Conservation (phyloP, 2,113 vertebrate genomes). For the Actenoides hombroni region DNA sequence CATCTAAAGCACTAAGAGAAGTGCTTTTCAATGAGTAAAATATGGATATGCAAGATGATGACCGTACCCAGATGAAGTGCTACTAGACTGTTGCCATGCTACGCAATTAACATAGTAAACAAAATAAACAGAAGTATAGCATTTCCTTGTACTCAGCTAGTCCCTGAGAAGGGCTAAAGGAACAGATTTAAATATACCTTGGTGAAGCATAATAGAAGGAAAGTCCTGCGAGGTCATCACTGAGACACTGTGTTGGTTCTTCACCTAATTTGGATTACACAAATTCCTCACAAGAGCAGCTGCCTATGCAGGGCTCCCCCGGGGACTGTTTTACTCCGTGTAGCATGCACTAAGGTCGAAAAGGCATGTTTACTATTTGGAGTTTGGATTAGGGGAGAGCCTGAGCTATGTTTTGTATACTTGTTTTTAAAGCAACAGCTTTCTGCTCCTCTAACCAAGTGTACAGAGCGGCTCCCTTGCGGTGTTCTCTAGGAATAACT, state of each 20-base stretch:
- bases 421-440: background rate
- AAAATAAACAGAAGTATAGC: background rate
- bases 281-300: background rate
- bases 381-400: background rate
- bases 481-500: background rate
- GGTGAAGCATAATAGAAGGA: background rate
- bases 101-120: background rate
- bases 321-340: background rate
- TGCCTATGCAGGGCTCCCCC: background rate
- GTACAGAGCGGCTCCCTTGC: background rate
- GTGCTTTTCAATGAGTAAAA: background rate
- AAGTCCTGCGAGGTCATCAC: background rate
- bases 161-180: background rate
- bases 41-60: background rate
- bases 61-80: background rate
- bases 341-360: background rate
- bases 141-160: background rate
- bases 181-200: background rate
- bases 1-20: background rate
- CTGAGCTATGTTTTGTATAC: background rate
- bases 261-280: background rate
- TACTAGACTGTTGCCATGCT: background rate
- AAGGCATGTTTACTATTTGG: background rate
- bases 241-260: background rate
- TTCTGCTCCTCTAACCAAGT: background rate